Evolutionary conservation across 2,888 invertebrate species (phyloP), one percentile per base, ranked within the genome.

Genomic region (Arctia plantaginis): DNA sequence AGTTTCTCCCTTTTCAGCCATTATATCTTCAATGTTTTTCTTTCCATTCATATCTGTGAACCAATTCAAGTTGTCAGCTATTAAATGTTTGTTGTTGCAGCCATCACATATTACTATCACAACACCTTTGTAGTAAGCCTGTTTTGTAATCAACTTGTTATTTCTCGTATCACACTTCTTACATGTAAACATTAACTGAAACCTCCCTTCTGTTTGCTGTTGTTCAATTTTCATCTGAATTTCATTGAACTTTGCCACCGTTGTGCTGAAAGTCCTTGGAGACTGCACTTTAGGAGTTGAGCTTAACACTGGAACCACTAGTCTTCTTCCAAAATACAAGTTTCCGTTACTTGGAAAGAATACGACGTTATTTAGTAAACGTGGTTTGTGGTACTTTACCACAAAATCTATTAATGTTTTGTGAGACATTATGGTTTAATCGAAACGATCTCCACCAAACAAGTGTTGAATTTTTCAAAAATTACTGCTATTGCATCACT

Each of bases 31-130:
- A 84, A 99, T 98, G 89, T 99, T 99, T 80, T 96, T 96, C 87
- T 97, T 97, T 0, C 97, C 97, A 86, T 97, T 95, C 88, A 98
- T 94, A 88, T 98, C 98, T 0, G 97, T 96, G 90, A 99, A 99
- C 99, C 99, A 99, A 80, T 98, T 98, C 1, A 99, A 96, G 93
- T 99, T 99, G 90, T 99, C 99, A 0, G 99, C 99, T 82, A 99
- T 99, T 39, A 99, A 95, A 93, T 99, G 99, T 90, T 98, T 97
- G 89, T 98, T 99, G 67, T 96, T 93, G 90, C 99, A 99, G 0
- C 98, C 98, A 72, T 97, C 97, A 91, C 99, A 99, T 72, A 97
- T 97, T 0, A 99, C 98, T 81, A 99, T 98, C 0, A 99, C 99
- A 20, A 99, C 98, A 23, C 99, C 99, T 88, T 97, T 97, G 72